A percentile compares a stretch with the other conserved stretches of the same genome.
Conservation (phyloP, 2,113 vertebrate genomes). For the Sus scrofa region T2T-Sscrofa CM000829.6:16258501-16259000, state of each 20-base stretch:
- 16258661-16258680: background rate
- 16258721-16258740: too few relatives aligned
- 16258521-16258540: too few relatives aligned
- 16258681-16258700: background rate
- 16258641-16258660: background rate
- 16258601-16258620: background rate
- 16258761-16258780: background rate
- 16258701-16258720: background rate
- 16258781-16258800: background rate
- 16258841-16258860: background rate
- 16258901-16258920: background rate
- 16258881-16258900: background rate
- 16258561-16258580: background rate
- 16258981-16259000: background rate
- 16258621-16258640: background rate
- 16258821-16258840: background rate
- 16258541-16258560: too few relatives aligned
- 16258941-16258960: background rate
- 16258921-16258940: background rate
- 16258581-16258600: background rate
- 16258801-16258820: background rate
- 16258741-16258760: background rate
- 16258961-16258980: conserved; percentile 1
- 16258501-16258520: too few relatives aligned
- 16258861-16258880: background rate